Conservation (phyloP, 2,113 vertebrate genomes). For the Scytalopus superciliaris region DNA sequence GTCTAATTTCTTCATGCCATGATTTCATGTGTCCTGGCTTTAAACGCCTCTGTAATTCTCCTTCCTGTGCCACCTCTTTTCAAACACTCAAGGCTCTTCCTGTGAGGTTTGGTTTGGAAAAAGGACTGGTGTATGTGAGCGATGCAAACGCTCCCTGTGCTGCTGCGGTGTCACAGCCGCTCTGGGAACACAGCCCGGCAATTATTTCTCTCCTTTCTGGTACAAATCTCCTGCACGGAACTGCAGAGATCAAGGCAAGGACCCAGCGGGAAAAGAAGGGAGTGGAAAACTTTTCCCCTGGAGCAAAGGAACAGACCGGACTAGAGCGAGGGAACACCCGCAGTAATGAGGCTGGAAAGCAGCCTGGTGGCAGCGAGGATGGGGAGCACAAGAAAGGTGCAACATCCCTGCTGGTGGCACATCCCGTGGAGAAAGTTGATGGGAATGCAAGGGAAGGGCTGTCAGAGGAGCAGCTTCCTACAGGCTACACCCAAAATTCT, state of each 20-base stretch:
- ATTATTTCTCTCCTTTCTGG: not conserved
- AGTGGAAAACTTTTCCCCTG: not conserved
- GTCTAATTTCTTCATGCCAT: not conserved
- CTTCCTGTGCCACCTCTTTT: not conserved
- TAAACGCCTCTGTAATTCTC: not conserved
- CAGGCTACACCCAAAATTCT: not conserved
- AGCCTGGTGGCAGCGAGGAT: not conserved
- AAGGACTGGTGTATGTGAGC: fast-evolving
- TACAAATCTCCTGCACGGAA: not conserved
- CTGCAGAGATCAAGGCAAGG: not conserved
- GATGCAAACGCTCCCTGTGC: not conserved
- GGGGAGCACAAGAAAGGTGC: fast-evolving
- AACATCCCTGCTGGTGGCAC: not conserved
- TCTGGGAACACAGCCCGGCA: not conserved
- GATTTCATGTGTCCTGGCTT: not conserved
- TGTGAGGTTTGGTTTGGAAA: not conserved
- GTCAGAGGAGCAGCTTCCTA: not conserved
- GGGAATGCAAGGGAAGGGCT: not conserved
- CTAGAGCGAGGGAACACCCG: not conserved
- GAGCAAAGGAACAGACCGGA: not conserved
- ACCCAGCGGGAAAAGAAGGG: not conserved
- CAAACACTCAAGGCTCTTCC: too few species aligned
- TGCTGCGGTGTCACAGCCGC: not conserved
- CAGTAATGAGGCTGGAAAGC: not conserved
- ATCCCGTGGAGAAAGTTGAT: not conserved